Conservation (phyloP, 2,888 invertebrate species). For the Polydrusus cervinus region DNA sequence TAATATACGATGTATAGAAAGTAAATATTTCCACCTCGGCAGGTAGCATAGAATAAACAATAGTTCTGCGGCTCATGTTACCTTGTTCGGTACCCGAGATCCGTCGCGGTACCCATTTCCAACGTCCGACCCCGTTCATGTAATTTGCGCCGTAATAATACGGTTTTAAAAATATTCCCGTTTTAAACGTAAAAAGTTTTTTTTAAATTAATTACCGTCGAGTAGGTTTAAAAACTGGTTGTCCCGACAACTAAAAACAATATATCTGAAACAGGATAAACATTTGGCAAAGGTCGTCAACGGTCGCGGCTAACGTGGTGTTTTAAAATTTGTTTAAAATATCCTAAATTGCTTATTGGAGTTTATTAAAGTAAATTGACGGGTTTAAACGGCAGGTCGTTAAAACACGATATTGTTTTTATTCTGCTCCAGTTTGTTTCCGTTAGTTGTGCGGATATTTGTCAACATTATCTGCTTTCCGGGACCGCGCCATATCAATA, state of each 20-base stretch:
- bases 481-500: neutral
- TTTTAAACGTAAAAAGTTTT: slow-evolving; percentile 1
- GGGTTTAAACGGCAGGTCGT: slow-evolving; percentile 9
- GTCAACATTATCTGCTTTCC: neutral
- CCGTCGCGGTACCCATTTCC: slow-evolving; percentile 31
- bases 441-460: neutral
- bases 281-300: slow-evolving; percentile 38
- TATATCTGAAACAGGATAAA: neutral
- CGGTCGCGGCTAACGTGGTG: slow-evolving; percentile 18
- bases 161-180: slow-evolving; percentile 30
- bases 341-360: slow-evolving; percentile 20
- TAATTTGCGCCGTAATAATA: slow-evolving; percentile 35
- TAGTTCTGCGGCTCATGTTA: slow-evolving; percentile 44
- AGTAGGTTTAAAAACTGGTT: slow-evolving; percentile 16
- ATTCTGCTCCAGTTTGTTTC: slow-evolving; percentile 26
- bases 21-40: slow-evolving; percentile 55
- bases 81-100: slow-evolving; percentile 27
- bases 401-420: slow-evolving; percentile 27
- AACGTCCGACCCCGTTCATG: slow-evolving; percentile 29
- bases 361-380: slow-evolving; percentile 33
- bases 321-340: slow-evolving; percentile 27
- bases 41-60: slow-evolving; percentile 57
- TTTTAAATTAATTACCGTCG: slow-evolving; percentile 12
- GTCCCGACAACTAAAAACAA: slow-evolving; percentile 9
- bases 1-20: slow-evolving; percentile 57